Conservation (phyloP, 2,888 invertebrate species). For the Scaptodrosophila latifasciaeformis region DNA sequence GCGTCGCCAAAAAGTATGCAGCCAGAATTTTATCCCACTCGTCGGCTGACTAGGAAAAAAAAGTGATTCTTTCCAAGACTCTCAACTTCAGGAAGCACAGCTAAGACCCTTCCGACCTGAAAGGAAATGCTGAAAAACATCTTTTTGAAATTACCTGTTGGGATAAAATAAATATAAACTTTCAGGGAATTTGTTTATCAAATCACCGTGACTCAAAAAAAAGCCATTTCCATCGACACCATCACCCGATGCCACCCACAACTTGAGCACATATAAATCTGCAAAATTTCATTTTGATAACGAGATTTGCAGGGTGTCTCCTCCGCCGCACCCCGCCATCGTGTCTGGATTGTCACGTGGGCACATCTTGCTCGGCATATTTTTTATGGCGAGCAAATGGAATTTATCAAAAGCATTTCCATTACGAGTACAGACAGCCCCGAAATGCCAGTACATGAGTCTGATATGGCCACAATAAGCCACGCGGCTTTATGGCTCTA, state of each 20-base stretch:
- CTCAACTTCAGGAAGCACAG: no score
- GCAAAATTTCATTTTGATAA: neutral
- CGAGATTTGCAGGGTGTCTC: neutral
- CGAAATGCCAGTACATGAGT: no score
- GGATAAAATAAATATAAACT: no score
- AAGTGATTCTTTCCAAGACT: no score
- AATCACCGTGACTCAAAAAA: neutral
- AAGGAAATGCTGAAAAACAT: no score
- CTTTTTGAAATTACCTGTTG: no score
- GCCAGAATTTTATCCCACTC: neutral
- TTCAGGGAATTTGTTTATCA: no score
- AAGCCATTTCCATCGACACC: neutral
- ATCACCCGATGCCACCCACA: neutral
- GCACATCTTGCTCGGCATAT: neutral
- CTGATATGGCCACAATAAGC: no score
- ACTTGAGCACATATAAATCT: neutral
- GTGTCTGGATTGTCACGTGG: neutral
- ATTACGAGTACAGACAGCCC: neutral
- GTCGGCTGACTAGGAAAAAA: no score
- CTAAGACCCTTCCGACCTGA: no score
- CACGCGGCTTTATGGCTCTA: no score
- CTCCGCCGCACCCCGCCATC: no score
- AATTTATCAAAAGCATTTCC: neutral
- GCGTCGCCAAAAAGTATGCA: slow-evolving; percentile 14
- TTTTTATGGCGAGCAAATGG: neutral